phyloP scores from a whole-genome alignment of 2,797 vertebrate genomes.

The Sebastes nivosus region DNA sequence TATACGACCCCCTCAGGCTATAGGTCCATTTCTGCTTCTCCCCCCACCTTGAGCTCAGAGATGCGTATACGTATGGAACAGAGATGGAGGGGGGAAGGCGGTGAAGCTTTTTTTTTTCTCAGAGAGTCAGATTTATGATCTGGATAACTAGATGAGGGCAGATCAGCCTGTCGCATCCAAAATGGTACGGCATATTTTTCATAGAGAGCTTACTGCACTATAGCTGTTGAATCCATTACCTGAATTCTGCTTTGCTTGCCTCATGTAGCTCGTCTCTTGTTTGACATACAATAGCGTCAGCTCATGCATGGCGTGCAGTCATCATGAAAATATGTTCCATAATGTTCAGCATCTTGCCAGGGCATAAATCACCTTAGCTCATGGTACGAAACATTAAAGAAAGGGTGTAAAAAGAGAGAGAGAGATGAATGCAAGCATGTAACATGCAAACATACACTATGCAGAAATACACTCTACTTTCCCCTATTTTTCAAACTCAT shows the following conservation, averaged over 20 bases:
- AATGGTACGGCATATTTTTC: background rate
- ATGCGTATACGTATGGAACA: slow-evolving; percentile 28
- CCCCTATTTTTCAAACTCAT: background rate
- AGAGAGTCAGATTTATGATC: slow-evolving; percentile 44
- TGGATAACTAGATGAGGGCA: slow-evolving; percentile 39
- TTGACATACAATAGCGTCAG: background rate
- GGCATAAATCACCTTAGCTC: slow-evolving; percentile 17
- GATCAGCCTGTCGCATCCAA: slow-evolving; percentile 40
- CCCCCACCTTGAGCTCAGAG: slow-evolving; percentile 43
- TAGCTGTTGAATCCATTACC: slow-evolving; percentile 8
- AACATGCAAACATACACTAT: background rate
- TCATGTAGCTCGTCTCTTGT: slow-evolving; percentile 6
- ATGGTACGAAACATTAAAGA: background rate
- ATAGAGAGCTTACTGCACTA: background rate
- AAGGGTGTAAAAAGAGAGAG: background rate
- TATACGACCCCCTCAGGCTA: slow-evolving; percentile 61
- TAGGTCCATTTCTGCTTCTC: slow-evolving; percentile 45
- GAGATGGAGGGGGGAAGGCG: background rate
- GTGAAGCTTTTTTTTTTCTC: background rate
- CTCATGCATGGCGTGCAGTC: slow-evolving; percentile 12
- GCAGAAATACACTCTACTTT: background rate
- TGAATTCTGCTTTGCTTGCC: slow-evolving; percentile 8
- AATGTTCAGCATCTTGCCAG: slow-evolving; percentile 10
- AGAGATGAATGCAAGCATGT: background rate
- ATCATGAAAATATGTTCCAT: slow-evolving; percentile 18